These are phyloP conservation scores for Cosmopolites sordidus DNA, from an alignment of 2,888 invertebrate genomes.

Conservation along the genomic window DNA sequence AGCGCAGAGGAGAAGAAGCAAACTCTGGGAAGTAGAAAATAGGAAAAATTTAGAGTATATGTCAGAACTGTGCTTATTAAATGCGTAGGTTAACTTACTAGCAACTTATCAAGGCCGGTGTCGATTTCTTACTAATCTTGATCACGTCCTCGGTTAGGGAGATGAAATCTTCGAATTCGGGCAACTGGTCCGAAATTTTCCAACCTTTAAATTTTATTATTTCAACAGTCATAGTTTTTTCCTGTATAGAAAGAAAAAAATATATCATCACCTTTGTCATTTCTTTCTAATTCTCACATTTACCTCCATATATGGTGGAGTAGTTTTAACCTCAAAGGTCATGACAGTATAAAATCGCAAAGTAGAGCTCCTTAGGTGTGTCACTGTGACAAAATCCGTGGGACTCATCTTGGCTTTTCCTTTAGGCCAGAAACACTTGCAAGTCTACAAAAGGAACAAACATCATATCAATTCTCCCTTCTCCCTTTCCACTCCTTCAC, in stretches of 20 bases:
- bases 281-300: neutral
- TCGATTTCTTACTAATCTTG: slow-evolving; percentile 38
- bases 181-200: slow-evolving; percentile 34
- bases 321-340: slow-evolving; percentile 14
- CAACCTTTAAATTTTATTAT: slow-evolving; percentile 41
- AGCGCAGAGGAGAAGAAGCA: no score
- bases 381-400: slow-evolving; percentile 23
- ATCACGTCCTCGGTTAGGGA: slow-evolving; percentile 44
- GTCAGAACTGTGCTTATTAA: no score
- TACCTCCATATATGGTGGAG: neutral
- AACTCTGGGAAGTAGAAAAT: no score
- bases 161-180: slow-evolving; percentile 38
- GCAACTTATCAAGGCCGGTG: slow-evolving; percentile 45
- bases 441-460: slow-evolving; percentile 19
- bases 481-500: slow-evolving; percentile 34
- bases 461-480: neutral
- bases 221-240: slow-evolving; percentile 12
- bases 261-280: no score
- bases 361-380: slow-evolving; percentile 14
- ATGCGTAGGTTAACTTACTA: slow-evolving; percentile 47
- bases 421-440: slow-evolving; percentile 25
- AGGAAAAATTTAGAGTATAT: no score
- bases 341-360: slow-evolving; percentile 18
- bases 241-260: slow-evolving; percentile 5
- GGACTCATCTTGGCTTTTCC: slow-evolving; percentile 17